Conservation (phyloP, 2,113 vertebrate genomes). For the Gyps fulvus region DNA sequence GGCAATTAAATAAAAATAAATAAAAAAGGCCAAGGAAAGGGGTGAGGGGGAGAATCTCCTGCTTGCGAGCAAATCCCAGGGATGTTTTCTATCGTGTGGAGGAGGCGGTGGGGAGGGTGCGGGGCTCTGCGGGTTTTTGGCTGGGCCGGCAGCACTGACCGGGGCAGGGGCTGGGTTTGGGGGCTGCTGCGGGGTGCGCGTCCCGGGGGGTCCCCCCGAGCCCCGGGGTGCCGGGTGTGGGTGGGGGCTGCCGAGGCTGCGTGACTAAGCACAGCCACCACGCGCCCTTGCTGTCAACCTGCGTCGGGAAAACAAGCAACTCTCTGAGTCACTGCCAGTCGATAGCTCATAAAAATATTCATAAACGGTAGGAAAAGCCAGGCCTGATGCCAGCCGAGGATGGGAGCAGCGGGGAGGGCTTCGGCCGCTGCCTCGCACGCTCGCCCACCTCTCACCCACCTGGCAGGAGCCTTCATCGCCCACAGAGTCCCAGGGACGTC, state of each 20-base stretch:
- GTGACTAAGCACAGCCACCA: not conserved
- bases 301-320: accelerated
- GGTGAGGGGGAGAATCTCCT: not conserved
- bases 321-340: not conserved
- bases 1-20: accelerated
- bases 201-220: accelerated
- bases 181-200: not conserved
- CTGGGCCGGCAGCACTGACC: not conserved
- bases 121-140: accelerated
- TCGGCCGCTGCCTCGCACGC: accelerated
- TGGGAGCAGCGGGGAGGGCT: not conserved
- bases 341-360: not conserved
- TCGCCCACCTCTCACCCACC: not conserved
- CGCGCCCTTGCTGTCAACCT: not conserved
- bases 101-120: accelerated
- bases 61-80: accelerated
- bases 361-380: not conserved
- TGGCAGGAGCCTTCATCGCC: not conserved
- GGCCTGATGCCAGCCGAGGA: accelerated
- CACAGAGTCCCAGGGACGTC: accelerated
- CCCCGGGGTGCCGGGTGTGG: not conserved
- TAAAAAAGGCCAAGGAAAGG: accelerated
- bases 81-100: accelerated
- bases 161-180: not conserved
- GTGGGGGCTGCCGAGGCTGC: not conserved